These are phyloP conservation scores for Leuctra nigra DNA, from an alignment of 2,888 invertebrate species.

Conservation along the genomic window DNA sequence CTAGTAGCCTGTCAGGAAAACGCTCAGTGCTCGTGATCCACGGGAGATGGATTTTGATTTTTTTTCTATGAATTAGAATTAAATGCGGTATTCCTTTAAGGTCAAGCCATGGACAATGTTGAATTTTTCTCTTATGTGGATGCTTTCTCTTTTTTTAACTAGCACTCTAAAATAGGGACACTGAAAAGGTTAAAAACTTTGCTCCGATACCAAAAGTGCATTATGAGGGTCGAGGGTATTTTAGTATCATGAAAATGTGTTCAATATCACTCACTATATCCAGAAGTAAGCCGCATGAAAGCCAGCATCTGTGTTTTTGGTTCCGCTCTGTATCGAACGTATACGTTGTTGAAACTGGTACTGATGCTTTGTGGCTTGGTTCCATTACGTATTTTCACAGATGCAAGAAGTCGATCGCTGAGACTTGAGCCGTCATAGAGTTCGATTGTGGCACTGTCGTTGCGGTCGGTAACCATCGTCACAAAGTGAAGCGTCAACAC, in stretches of 20 bases:
- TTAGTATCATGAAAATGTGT: no score
- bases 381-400: slow-evolving; percentile 70
- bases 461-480: slow-evolving; percentile 68
- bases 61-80: no score
- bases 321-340: slow-evolving; percentile 69
- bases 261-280: slow-evolving; percentile 50
- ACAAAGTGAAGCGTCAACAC: slow-evolving; percentile 81
- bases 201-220: background rate
- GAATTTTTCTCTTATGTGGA: no score
- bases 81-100: no score
- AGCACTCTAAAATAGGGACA: no score
- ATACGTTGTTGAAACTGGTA: slow-evolving; percentile 71
- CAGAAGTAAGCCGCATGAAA: slow-evolving; percentile 72
- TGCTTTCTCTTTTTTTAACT: no score
- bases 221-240: slow-evolving; percentile 10
- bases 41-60: no score
- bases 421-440: slow-evolving; percentile 35
- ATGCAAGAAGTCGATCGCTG: slow-evolving; percentile 61
- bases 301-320: slow-evolving; percentile 65
- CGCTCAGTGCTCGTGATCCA: no score
- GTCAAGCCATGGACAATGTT: no score
- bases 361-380: slow-evolving; percentile 86
- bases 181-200: no score
- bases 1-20: no score
- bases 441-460: slow-evolving; percentile 59